phyloP scores from a whole-genome alignment of 2,888 invertebrate genomes.

The Bellardia bayeri region DNA sequence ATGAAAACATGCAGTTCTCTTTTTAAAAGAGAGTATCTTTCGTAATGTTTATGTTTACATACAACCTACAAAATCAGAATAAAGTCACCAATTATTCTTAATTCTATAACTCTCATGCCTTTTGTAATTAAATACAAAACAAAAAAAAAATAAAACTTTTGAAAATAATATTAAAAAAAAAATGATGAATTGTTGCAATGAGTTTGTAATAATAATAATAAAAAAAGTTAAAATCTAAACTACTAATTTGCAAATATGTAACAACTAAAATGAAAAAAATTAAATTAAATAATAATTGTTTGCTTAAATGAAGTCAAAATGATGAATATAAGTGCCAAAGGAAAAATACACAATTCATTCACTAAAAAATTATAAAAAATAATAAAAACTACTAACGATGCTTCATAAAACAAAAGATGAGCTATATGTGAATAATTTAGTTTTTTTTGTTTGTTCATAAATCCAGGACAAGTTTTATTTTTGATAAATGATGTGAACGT shows the following conservation, averaged over 20 bases:
- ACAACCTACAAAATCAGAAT: too few species aligned
- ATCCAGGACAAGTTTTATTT: background rate
- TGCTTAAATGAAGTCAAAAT: constrained; percentile 48
- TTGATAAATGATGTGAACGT: constrained; percentile 18
- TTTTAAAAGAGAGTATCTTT: too few species aligned
- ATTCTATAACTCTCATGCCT: constrained; percentile 66
- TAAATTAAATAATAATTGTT: constrained; percentile 21
- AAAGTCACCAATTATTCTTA: constrained; percentile 1
- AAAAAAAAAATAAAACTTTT: background rate
- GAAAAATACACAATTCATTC: constrained; percentile 41
- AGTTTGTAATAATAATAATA: constrained; percentile 28
- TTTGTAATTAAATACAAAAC: constrained; percentile 48
- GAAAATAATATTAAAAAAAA: constrained; percentile 25
- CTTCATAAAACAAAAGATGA: constrained; percentile 13
- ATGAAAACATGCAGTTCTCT: too few species aligned
- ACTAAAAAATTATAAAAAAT: background rate
- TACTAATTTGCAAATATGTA: constrained; percentile 40
- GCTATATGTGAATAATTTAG: constrained; percentile 23
- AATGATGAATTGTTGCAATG: constrained; percentile 57
- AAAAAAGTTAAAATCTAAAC: constrained; percentile 43
- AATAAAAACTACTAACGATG: constrained; percentile 40
- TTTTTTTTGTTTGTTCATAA: constrained; percentile 22
- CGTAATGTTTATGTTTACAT: too few species aligned
- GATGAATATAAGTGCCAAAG: constrained; percentile 57
- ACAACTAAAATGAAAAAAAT: constrained; percentile 57